These are phyloP conservation scores for Leptarthrus brevirostris DNA, from an alignment of 2,888 invertebrate genomes.

Conservation along the genomic window DNA sequence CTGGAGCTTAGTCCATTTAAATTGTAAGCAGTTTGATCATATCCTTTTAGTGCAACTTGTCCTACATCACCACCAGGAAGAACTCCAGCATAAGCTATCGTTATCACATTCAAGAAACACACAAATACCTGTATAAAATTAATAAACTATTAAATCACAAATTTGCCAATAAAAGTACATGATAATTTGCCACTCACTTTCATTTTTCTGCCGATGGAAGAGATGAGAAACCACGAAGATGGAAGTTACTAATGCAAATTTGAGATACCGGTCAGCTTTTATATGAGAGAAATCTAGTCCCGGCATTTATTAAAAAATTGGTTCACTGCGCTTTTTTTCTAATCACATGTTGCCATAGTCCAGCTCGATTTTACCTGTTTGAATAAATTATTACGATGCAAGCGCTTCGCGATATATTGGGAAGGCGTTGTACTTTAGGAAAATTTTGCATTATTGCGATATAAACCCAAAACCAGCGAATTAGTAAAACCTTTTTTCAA, in stretches of 20 bases:
- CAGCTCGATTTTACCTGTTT: neutral
- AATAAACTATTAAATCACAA: neutral
- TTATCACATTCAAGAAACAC: constrained; percentile 12
- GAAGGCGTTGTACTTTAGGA: neutral
- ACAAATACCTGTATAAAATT: neutral
- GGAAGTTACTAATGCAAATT: constrained; percentile 22
- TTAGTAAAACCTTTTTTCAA: neutral
- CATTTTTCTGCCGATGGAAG: constrained; percentile 1
- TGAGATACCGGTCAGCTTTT: constrained; percentile 6
- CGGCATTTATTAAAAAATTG: neutral
- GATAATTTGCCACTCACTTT: constrained; percentile 12
- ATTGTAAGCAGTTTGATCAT: neutral
- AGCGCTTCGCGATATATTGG: neutral
- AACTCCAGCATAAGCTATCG: constrained; percentile 3
- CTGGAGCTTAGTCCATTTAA: neutral
- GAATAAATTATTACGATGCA: neutral
- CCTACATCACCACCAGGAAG: neutral
- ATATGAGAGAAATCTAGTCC: constrained; percentile 6
- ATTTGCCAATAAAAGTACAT: neutral
- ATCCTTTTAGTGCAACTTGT: neutral
- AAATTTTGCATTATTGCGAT: neutral
- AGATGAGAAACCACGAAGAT: constrained; percentile 7
- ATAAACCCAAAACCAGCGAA: neutral
- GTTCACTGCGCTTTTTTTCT: neutral
- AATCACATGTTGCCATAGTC: neutral